Conservation (phyloP, 2,797 vertebrate species). For the Centroberyx gerrardi region DNA sequence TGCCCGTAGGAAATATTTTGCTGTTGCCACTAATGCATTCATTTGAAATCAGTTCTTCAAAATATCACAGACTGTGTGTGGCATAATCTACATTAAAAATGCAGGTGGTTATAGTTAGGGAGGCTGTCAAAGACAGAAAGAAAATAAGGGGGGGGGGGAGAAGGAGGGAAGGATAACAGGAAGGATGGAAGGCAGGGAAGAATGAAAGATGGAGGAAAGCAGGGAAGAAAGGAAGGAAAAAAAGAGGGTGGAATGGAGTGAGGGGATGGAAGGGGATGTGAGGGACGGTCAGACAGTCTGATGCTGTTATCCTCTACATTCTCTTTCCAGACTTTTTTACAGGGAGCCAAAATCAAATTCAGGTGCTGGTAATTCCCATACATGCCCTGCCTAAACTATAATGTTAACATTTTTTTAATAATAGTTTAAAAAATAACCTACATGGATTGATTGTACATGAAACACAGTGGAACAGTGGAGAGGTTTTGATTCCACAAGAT, state of each 20-base stretch:
- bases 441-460: too few species aligned
- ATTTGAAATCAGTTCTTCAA: conserved; percentile 4
- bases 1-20: neutral
- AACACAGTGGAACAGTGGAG: too few species aligned
- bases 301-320: too few species aligned
- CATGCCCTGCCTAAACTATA: too few species aligned
- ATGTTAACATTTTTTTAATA: too few species aligned
- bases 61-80: neutral
- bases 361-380: too few species aligned
- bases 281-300: conserved; percentile 4
- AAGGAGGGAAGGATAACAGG: conserved; percentile 9
- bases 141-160: neutral
- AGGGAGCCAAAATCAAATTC: too few species aligned
- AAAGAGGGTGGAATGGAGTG: neutral
- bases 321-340: too few species aligned
- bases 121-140: neutral
- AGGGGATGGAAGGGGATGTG: conserved; percentile 18
- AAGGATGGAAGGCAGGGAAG: neutral
- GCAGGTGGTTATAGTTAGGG: neutral
- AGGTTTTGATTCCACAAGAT: too few species aligned
- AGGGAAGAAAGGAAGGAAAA: conserved; percentile 5
- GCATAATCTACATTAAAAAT: conserved; percentile 2
- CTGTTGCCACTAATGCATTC: conserved; percentile 1
- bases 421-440: too few species aligned
- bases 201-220: neutral